phyloP scores from a whole-genome alignment of 2,888 invertebrate species.

The Mermis nigrescens region DNA sequence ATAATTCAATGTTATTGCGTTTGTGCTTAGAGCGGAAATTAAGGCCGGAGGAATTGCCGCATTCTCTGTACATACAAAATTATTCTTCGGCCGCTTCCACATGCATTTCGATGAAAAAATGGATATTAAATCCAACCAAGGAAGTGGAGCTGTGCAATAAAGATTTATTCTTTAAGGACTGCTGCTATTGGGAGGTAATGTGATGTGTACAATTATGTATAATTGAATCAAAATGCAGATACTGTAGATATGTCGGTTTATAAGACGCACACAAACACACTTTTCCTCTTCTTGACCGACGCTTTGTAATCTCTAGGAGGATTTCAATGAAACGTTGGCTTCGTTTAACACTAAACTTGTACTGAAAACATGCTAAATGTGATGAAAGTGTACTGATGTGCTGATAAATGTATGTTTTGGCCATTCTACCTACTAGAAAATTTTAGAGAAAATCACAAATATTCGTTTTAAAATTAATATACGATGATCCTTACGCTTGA shows the following conservation, averaged over 20 bases:
- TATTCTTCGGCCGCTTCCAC: slow-evolving; percentile 91
- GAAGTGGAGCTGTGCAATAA: slow-evolving; percentile 40
- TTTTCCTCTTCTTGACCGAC: too few species aligned
- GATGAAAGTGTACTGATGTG: too few species aligned
- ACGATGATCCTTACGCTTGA: too few species aligned
- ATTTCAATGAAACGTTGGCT: too few species aligned
- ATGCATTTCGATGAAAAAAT: slow-evolving; percentile 54
- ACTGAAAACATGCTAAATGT: too few species aligned
- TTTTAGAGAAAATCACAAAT: too few species aligned
- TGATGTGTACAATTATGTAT: neutral
- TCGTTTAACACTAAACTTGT: too few species aligned
- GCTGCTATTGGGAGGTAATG: slow-evolving; percentile 36
- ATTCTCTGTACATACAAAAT: slow-evolving; percentile 93
- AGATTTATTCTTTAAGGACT: slow-evolving; percentile 52
- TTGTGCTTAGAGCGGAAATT: slow-evolving; percentile 66
- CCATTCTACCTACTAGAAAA: too few species aligned
- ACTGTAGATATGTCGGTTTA: neutral
- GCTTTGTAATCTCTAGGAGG: too few species aligned
- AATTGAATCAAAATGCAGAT: too few species aligned
- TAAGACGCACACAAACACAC: neutral
- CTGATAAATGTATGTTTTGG: too few species aligned
- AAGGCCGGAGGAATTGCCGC: slow-evolving; percentile 78
- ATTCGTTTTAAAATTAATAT: too few species aligned
- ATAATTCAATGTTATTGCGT: slow-evolving; percentile 12
- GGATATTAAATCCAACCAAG: slow-evolving; percentile 33